These are phyloP conservation scores for Rhynchomys soricoides DNA, from an alignment of 2,113 vertebrate species.

Conservation along the genomic window DNA sequence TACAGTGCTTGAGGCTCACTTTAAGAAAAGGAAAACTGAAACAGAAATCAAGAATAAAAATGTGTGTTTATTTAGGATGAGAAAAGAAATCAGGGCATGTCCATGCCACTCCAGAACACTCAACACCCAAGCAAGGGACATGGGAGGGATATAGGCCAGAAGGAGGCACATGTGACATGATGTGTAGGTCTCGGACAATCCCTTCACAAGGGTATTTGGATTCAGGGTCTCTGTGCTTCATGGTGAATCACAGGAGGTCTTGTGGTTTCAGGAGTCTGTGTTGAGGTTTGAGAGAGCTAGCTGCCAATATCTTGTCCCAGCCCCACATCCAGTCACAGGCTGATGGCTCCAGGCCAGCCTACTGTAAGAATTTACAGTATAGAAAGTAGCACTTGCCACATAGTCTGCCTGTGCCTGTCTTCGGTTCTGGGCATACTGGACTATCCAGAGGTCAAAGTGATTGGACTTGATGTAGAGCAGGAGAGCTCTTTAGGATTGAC, in stretches of 20 bases:
- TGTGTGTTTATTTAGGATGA: constrained; percentile 16
- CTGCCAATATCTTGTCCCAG: neutral
- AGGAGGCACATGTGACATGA: neutral
- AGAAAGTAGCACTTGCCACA: neutral
- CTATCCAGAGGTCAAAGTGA: neutral
- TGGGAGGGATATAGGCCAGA: neutral
- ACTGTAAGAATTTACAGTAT: neutral
- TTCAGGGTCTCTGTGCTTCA: neutral
- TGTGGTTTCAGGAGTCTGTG: neutral
- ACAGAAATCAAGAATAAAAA: constrained; percentile 19
- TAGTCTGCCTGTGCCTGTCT: neutral
- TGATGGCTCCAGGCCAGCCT: neutral
- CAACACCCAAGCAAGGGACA: neutral
- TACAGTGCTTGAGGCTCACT: neutral
- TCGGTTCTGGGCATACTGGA: neutral
- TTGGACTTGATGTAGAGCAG: neutral
- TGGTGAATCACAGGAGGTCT: neutral
- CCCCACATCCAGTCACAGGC: neutral
- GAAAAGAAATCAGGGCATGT: neutral
- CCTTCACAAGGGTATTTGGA: neutral
- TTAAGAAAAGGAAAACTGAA: constrained; percentile 39
- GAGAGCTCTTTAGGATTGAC: neutral
- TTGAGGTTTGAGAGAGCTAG: neutral
- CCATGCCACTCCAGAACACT: neutral
- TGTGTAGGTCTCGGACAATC: neutral